Percentiles rank a stretch among this genome's conserved stretches.
Evolutionary conservation across 2,797 vertebrate species (phyloP).

Genomic region (Rhinoraja longicauda): DNA sequence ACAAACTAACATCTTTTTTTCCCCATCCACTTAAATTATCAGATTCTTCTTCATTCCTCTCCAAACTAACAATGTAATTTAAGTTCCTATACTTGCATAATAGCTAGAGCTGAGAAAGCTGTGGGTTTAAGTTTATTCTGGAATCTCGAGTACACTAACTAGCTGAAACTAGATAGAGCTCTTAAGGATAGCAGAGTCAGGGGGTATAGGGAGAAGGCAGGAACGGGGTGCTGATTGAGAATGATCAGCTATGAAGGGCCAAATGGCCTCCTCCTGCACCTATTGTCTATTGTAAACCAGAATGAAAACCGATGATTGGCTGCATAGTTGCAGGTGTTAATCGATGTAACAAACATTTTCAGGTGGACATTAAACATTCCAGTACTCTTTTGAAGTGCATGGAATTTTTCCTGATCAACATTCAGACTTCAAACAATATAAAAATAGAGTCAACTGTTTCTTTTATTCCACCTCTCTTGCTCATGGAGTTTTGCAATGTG

Average conservation of each 20-base stretch:
- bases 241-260: too few relatives aligned
- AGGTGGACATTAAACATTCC: background rate
- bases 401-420: background rate
- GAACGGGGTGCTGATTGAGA: too few relatives aligned
- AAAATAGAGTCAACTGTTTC: background rate
- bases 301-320: background rate
- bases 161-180: too few relatives aligned
- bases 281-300: too few relatives aligned
- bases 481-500: background rate
- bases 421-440: background rate
- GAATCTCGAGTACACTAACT: background rate
- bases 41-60: too few relatives aligned
- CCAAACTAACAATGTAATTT: background rate
- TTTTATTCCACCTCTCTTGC: background rate
- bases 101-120: background rate
- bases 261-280: too few relatives aligned
- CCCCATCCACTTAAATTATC: background rate
- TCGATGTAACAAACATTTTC: background rate
- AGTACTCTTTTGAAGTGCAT: background rate
- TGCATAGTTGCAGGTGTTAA: background rate
- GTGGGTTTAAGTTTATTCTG: background rate
- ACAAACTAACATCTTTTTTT: background rate
- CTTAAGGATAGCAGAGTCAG: too few relatives aligned
- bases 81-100: background rate
- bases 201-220: too few relatives aligned